Percentiles rank a stretch among this genome's conserved stretches.
These are phyloP conservation scores for Machaerirhynchus nigripectus DNA, from an alignment of 2,113 vertebrate genomes.

Conservation along the genomic window DNA sequence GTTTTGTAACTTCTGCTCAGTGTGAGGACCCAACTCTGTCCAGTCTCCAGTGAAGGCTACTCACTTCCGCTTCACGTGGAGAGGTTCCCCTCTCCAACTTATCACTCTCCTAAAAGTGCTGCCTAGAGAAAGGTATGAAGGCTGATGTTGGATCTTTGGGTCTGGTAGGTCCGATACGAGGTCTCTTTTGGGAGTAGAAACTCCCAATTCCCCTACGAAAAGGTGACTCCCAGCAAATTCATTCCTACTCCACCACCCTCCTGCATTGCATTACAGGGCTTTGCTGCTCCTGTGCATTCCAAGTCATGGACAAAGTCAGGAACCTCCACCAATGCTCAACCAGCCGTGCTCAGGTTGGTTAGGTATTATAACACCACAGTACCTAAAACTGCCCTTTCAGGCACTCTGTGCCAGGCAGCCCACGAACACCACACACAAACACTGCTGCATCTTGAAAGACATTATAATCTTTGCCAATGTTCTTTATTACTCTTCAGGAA, in stretches of 20 bases:
- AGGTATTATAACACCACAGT: neutral
- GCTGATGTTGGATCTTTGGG: neutral
- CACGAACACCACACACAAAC: neutral
- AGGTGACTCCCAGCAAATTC: neutral
- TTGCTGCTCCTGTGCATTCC: neutral
- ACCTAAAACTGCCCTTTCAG: neutral
- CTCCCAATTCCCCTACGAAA: neutral
- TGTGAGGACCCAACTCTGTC: neutral
- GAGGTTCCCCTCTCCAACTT: neutral
- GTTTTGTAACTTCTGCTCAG: neutral
- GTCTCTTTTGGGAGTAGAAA: neutral
- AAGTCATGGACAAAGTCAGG: neutral
- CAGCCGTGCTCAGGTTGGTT: neutral
- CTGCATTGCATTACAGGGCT: accelerated
- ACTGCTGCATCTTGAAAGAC: neutral
- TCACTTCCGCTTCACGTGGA: accelerated
- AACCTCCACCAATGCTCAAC: neutral
- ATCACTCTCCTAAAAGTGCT: neutral
- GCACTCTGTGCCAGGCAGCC: neutral
- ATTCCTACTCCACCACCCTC: neutral
- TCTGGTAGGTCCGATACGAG: accelerated
- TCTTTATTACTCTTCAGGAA: neutral
- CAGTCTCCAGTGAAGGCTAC: neutral
- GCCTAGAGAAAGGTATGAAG: neutral
- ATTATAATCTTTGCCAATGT: neutral